Conservation (phyloP, 2,797 vertebrate species). For the Halcyon badia region DNA sequence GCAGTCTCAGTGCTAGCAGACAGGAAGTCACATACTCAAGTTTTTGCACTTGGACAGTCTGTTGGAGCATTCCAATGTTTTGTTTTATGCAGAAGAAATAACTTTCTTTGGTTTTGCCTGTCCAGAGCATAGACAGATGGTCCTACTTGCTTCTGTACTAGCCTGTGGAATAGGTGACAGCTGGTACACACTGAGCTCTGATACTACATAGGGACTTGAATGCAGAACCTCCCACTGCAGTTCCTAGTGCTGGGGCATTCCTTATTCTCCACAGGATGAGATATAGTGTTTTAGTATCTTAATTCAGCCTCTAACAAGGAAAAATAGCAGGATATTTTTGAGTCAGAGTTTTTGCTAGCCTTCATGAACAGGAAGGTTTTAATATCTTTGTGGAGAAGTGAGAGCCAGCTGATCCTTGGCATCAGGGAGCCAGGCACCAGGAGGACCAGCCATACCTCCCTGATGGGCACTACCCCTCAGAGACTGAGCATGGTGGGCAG, state of each 20-base stretch:
- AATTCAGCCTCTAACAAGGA: background rate
- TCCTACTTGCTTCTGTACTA: background rate
- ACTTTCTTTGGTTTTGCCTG: background rate
- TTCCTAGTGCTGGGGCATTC: background rate
- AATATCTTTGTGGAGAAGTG: accelerated
- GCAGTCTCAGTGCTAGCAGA: background rate
- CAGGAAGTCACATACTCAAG: background rate
- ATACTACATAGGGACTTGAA: accelerated
- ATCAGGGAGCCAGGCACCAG: background rate
- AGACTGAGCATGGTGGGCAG: background rate
- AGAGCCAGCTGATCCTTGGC: background rate
- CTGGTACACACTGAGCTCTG: background rate
- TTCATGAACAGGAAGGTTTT: background rate
- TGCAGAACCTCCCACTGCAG: background rate
- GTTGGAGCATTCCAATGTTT: background rate
- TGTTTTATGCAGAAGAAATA: background rate
- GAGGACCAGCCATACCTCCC: background rate
- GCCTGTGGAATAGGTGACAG: background rate
- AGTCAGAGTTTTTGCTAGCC: background rate
- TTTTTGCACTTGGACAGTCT: background rate
- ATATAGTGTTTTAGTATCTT: background rate
- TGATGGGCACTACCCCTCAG: background rate
- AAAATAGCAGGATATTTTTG: accelerated
- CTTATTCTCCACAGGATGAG: background rate
- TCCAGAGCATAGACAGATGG: background rate